Conservation (phyloP, 1,140 invertebrate genomes). For the Eumaeus atala region DNA sequence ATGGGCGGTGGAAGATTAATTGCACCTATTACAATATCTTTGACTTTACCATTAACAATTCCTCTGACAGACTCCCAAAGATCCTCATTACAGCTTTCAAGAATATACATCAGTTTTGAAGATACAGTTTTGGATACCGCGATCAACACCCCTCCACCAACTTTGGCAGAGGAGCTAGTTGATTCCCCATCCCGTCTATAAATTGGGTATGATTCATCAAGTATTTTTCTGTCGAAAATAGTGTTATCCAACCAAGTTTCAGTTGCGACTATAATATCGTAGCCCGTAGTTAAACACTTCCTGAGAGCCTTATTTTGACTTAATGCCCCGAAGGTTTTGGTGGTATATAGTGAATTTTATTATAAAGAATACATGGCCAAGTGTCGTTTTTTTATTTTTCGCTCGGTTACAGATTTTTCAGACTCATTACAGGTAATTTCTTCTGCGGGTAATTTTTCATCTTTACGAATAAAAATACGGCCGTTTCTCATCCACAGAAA, state of each 20-base stretch:
- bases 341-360: too few relatives aligned
- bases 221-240: conserved; percentile 24
- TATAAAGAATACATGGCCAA: too few relatives aligned
- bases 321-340: conserved; percentile 31
- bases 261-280: too few relatives aligned
- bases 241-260: conserved; percentile 27
- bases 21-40: conserved; percentile 10
- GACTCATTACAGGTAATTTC: too few relatives aligned
- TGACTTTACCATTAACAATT: neutral
- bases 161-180: conserved; percentile 10
- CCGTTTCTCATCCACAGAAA: too few relatives aligned
- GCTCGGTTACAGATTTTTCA: too few relatives aligned
- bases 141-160: conserved; percentile 26
- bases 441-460: too few relatives aligned
- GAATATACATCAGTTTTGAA: too few relatives aligned
- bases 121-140: conserved; percentile 23
- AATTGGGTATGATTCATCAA: conserved; percentile 20
- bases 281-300: neutral
- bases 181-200: conserved; percentile 26
- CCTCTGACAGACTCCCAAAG: conserved; percentile 18
- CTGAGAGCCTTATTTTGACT: conserved; percentile 23
- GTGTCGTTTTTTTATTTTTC: too few relatives aligned
- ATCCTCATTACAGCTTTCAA: conserved; percentile 23
- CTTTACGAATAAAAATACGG: too few relatives aligned
- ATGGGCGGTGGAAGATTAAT: conserved; percentile 20